Conservation (phyloP, 2,113 vertebrate species). For the Manacus vitellinus region DNA sequence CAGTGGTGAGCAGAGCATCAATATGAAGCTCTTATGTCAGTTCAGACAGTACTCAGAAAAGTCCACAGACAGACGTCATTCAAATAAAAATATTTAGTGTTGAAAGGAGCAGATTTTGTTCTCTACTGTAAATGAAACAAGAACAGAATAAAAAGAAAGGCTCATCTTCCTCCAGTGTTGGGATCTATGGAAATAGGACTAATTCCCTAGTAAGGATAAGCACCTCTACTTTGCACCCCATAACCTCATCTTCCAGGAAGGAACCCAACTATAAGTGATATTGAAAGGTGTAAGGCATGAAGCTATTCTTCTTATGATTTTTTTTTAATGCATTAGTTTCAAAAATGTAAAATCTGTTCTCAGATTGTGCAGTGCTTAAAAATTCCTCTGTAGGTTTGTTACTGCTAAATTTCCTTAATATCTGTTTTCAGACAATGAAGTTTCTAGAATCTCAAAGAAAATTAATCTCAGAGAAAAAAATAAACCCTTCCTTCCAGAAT, state of each 20-base stretch:
- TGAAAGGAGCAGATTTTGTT: not conserved
- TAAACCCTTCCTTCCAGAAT: not conserved
- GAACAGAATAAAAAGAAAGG: not conserved
- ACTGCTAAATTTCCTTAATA: not conserved
- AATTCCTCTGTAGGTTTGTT: not conserved
- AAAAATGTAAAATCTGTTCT: not conserved
- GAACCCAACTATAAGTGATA: not conserved
- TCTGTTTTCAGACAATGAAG: not conserved
- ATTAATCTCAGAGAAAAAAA: not conserved
- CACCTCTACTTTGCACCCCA: not conserved
- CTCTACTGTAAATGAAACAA: not conserved
- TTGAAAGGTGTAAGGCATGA: not conserved
- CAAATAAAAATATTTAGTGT: not conserved
- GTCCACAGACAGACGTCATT: not conserved
- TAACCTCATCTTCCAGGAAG: not conserved
- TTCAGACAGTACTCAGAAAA: not conserved
- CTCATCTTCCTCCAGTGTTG: not conserved
- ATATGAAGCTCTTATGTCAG: not conserved
- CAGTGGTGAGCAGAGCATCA: not conserved
- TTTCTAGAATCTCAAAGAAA: not conserved
- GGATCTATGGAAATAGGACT: not conserved
- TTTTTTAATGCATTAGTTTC: not conserved
- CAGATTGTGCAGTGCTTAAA: not conserved
- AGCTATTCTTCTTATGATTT: not conserved
- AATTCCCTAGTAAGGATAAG: not conserved